phyloP scores from a whole-genome alignment of 2,797 vertebrate species.

The Alectoris magna region DNA sequence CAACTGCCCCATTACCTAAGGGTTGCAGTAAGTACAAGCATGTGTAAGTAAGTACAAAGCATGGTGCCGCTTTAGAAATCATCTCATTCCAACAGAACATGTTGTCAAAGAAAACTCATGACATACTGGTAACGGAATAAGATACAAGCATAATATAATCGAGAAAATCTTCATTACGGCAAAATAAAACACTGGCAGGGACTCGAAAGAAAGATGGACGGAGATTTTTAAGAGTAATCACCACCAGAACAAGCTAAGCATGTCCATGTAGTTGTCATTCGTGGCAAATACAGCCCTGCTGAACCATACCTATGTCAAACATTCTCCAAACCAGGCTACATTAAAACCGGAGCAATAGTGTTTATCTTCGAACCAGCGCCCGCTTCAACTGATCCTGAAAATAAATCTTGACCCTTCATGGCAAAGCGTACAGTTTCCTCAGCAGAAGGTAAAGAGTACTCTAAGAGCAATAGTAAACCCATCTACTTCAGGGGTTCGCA shows the following conservation, averaged over 20 bases:
- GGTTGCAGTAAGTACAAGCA: no score
- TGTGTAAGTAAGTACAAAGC: background rate
- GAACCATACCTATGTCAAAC: no score
- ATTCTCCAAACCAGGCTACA: background rate
- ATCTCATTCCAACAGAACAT: background rate
- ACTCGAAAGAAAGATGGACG: background rate
- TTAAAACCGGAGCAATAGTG: background rate
- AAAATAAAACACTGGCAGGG: background rate
- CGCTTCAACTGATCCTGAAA: background rate
- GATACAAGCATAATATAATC: fast-evolving
- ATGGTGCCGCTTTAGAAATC: background rate
- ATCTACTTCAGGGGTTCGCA: background rate
- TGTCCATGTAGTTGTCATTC: no score
- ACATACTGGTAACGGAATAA: background rate
- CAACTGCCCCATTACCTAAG: background rate
- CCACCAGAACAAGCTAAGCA: background rate
- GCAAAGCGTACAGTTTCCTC: background rate
- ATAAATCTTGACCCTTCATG: background rate
- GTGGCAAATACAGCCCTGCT: no score
- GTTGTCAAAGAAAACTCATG: background rate
- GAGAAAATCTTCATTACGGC: background rate
- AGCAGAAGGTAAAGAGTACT: background rate
- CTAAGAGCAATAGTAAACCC: background rate
- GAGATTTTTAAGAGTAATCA: background rate
- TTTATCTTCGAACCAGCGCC: background rate